phyloP scores from a whole-genome alignment of 1,140 invertebrate genomes.

The Anthonomus grandis region DNA sequence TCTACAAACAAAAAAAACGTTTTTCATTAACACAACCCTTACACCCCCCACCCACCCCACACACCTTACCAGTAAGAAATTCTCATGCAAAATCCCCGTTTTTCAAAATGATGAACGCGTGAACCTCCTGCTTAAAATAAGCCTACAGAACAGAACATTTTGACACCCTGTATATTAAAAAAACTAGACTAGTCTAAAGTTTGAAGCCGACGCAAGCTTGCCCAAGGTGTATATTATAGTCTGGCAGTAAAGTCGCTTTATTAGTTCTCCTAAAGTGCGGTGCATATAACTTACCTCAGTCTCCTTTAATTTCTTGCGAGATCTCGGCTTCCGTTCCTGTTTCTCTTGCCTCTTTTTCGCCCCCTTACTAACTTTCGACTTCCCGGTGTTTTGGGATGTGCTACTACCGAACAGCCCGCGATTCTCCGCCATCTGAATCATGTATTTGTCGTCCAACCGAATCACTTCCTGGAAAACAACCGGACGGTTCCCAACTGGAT shows the following conservation, averaged over 20 bases:
- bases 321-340: conserved; percentile 25
- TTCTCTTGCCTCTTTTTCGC: conserved; percentile 33
- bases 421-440: conserved; percentile 74
- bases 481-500: conserved; percentile 60
- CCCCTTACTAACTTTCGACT: conserved; percentile 31
- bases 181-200: not conserved
- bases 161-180: no score
- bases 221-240: not conserved
- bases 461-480: conserved; percentile 62
- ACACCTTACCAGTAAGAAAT: no score
- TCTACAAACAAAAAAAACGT: no score
- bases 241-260: no score
- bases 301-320: conserved; percentile 28
- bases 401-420: conserved; percentile 67
- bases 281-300: conserved; percentile 24
- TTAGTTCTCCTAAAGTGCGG: no score
- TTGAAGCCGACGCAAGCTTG: not conserved
- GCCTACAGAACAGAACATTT: no score
- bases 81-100: no score
- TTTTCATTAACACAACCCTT: no score
- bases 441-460: conserved; percentile 71
- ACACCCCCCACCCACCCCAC: no score
- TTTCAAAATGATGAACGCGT: no score
- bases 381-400: conserved; percentile 33
- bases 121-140: no score